phyloP scores from a whole-genome alignment of 2,797 vertebrate species.

The Rhabdophis nuchalis region DNA sequence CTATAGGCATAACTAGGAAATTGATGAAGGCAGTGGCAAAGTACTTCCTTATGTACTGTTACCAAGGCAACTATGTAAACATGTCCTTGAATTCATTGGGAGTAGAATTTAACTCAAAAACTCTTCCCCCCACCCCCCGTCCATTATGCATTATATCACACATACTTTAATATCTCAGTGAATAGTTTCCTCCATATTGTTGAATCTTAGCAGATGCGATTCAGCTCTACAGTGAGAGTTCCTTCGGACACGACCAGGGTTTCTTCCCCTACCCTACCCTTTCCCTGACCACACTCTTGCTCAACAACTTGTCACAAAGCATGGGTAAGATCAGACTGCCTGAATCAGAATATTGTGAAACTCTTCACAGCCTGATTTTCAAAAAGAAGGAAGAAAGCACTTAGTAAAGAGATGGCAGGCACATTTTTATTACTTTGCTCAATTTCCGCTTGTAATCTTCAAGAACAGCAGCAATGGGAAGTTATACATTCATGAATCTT shows the following conservation, averaged over 20 bases:
- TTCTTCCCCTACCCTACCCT: background rate
- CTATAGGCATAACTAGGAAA: background rate
- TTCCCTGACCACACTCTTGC: background rate
- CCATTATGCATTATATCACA: background rate
- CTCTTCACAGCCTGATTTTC: background rate
- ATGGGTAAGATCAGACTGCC: background rate
- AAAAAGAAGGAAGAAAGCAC: background rate
- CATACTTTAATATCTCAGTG: background rate
- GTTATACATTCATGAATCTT: background rate
- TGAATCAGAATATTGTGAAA: background rate
- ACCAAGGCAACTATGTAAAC: background rate
- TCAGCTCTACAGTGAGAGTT: background rate
- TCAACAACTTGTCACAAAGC: background rate
- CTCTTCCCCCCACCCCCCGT: background rate
- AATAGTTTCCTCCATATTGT: background rate
- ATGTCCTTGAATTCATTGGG: background rate
- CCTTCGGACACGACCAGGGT: background rate
- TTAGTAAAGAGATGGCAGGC: background rate
- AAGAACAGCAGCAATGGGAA: background rate
- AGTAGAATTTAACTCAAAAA: background rate
- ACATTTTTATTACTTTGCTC: background rate
- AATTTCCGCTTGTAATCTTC: background rate
- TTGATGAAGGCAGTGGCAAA: background rate
- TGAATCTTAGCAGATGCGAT: background rate
- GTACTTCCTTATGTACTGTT: background rate